Base-by-base conservation (phyloP, 2,888 invertebrate genomes). In the Lutraria lutraria region DNA sequence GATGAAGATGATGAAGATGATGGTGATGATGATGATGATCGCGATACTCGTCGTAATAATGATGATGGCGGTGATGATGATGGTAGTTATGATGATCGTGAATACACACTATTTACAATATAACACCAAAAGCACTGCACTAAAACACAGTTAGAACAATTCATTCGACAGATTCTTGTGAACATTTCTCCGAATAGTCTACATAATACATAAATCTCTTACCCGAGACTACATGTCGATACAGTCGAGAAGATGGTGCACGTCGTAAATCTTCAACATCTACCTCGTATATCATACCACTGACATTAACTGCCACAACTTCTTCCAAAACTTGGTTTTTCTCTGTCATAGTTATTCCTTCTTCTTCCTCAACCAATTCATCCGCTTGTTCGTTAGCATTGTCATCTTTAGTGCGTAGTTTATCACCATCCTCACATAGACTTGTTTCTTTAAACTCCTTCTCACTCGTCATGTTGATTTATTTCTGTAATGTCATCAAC, bases 201-300 rank as follows among this genome's bases (percentile, higher is more conserved):
- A 4, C 43, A 8, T 43, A 43, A 4, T 4, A n/a, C n/a, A 63
- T n/a, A 31, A 53, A 43, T 43, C 53, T 54, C 72, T 88, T 90
- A 54, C 92, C 88, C n/a, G 52, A 56, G 21, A 89, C 81, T 12
- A 89, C 87, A 43, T 83, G 83, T 31, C 56, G 83, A 68, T 88
- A 88, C 0, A 92, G 72, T 13, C 83, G 81, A 29, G 92, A 90
- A 25, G 89, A 89, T 16, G 90, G 92, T 13, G 88, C 86, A 3
- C 92, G 81, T 16, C 90, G 72, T 68, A 92, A 68, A 81, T 90
- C 88, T 54, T 90, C 89, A 52, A 90, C 52, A 12, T 92, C 92
- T 0, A 92, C 63, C 29, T 90, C 85, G 31, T 90, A 92, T 34
- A 86, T 88, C 31, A 56, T 72, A 19, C 92, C 92, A 29, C 88